Conservation (phyloP, 2,797 vertebrate genomes). For the Rhadinocentrus ornatus region DNA sequence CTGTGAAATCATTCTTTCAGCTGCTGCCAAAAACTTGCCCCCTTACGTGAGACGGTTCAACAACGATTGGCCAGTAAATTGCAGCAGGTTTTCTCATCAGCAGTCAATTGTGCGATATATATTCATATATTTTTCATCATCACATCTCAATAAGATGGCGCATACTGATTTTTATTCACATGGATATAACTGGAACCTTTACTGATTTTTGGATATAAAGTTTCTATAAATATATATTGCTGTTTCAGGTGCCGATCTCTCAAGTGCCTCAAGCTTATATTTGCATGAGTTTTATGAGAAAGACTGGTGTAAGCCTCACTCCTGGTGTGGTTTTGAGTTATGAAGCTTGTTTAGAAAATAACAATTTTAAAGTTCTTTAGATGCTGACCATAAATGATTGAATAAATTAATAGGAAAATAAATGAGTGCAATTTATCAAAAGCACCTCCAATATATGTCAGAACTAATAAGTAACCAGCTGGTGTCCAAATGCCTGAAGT, state of each 20-base stretch:
- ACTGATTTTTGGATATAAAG: conserved; percentile 1
- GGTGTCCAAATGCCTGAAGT: conserved; percentile 48
- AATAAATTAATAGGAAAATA: background rate
- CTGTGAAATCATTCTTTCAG: conserved; percentile 51
- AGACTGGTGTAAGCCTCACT: background rate
- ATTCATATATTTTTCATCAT: conserved; percentile 5
- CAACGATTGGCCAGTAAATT: conserved; percentile 23
- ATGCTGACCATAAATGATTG: background rate
- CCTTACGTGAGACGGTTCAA: conserved; percentile 5
- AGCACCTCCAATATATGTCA: conserved; percentile 58
- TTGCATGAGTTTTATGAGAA: background rate
- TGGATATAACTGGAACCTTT: conserved; percentile 7
- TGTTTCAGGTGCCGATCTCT: background rate
- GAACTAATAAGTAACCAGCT: conserved; percentile 71
- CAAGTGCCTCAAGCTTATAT: background rate
- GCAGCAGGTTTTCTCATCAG: conserved; percentile 4
- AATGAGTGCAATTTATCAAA: conserved; percentile 39
- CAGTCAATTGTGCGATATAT: conserved; percentile 1
- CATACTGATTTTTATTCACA: background rate
- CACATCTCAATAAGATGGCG: background rate
- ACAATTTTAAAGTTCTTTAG: background rate
- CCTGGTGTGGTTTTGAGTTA: background rate
- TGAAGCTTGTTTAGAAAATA: background rate
- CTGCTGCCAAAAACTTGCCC: conserved; percentile 31
- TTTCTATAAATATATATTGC: background rate